These are phyloP conservation scores for Ormia ochracea DNA, from an alignment of 2,888 invertebrate species.

Conservation along the genomic window DNA sequence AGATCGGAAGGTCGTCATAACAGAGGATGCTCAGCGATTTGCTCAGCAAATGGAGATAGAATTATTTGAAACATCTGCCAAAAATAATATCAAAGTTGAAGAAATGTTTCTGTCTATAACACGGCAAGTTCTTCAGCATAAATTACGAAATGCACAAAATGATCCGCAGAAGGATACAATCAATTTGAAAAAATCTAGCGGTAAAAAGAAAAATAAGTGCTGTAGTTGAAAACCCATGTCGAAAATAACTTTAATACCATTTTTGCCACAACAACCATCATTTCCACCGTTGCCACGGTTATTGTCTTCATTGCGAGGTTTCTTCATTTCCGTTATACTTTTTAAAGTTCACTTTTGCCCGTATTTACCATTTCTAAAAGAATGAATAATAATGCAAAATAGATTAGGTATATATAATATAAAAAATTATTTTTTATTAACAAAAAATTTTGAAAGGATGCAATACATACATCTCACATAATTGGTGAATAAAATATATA, in stretches of 20 bases:
- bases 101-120: constrained; percentile 91
- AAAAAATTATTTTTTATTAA: constrained; percentile 50
- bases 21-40: constrained; percentile 97
- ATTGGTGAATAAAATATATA: constrained; percentile 46
- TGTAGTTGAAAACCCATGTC: constrained; percentile 73
- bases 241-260: constrained; percentile 23
- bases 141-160: constrained; percentile 75
- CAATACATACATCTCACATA: constrained; percentile 24
- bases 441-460: not conserved
- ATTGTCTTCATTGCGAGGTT: constrained; percentile 16
- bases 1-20: constrained; percentile 95
- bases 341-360: constrained; percentile 16
- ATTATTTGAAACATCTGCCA: constrained; percentile 98
- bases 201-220: constrained; percentile 75
- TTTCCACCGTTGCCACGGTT: constrained; percentile 18
- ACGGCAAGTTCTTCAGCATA: constrained; percentile 76
- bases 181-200: constrained; percentile 71
- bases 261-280: constrained; percentile 32
- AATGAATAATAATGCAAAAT: constrained; percentile 14
- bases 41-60: constrained; percentile 98
- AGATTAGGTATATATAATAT: constrained; percentile 50
- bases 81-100: constrained; percentile 99
- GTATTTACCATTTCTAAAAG: constrained; percentile 30
- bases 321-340: constrained; percentile 14
- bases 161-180: constrained; percentile 76